These are phyloP conservation scores for Greenwoodochromis staneri DNA, from an alignment of 2,113 vertebrate genomes.

Conservation along the genomic window DNA sequence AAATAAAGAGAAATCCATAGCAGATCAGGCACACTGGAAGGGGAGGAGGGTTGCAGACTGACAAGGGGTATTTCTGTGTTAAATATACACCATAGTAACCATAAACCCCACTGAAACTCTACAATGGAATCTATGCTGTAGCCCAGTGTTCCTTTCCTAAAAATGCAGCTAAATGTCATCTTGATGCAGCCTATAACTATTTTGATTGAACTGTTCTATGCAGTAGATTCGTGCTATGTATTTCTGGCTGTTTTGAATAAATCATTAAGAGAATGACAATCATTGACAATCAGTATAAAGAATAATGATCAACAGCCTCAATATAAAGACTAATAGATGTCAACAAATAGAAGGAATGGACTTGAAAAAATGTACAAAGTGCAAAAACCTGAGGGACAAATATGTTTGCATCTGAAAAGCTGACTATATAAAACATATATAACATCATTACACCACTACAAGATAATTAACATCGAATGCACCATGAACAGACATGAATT, in stretches of 20 bases:
- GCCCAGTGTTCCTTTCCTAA: accelerated
- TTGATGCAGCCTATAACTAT: not conserved
- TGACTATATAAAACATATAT: not conserved
- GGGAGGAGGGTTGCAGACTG: not conserved
- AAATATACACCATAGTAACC: not conserved
- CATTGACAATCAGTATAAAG: not conserved
- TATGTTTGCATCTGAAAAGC: not conserved
- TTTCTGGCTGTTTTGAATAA: not conserved
- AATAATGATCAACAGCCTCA: not conserved
- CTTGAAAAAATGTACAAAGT: not conserved
- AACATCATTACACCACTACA: not conserved
- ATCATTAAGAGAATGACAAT: not conserved
- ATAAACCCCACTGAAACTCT: not conserved
- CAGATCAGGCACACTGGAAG: not conserved
- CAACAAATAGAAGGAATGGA: not conserved
- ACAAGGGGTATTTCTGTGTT: not conserved
- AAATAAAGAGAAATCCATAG: not conserved
- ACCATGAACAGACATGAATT: accelerated
- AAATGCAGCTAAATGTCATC: not conserved
- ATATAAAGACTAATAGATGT: not conserved
- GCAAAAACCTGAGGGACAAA: not conserved
- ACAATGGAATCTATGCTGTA: not conserved
- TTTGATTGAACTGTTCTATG: not conserved
- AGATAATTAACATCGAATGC: not conserved
- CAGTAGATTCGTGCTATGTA: accelerated